Percentiles rank a stretch among this genome's conserved stretches.
phyloP scores from a whole-genome alignment of 2,888 invertebrate genomes.

The Caenorhabditis sp. region DNA sequence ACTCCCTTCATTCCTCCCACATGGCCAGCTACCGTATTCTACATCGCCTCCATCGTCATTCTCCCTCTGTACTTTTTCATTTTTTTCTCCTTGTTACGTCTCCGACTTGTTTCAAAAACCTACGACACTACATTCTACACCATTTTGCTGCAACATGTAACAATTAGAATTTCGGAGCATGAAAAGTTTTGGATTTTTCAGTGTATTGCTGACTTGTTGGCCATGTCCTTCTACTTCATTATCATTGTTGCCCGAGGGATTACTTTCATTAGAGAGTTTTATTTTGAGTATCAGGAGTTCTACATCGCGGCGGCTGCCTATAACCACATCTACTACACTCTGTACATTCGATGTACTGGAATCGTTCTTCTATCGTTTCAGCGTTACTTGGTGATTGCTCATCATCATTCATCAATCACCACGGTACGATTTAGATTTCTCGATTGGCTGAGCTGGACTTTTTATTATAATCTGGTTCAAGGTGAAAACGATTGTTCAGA shows the following conservation, averaged over 20 bases:
- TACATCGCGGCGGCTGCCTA: conserved; percentile 38
- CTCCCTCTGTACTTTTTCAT: conserved; percentile 31
- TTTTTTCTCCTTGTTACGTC: conserved; percentile 16
- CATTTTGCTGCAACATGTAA: conserved; percentile 35
- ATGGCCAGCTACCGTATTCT: conserved; percentile 23
- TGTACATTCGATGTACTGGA: conserved; percentile 53
- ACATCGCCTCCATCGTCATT: background rate
- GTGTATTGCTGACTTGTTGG: conserved; percentile 26
- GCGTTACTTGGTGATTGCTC: conserved; percentile 33
- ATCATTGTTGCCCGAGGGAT: conserved; percentile 14
- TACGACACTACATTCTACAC: conserved; percentile 45
- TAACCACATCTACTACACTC: conserved; percentile 44
- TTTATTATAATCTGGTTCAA: too few relatives aligned
- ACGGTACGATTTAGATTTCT: background rate
- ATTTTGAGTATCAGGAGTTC: conserved; percentile 23
- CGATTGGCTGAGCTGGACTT: background rate
- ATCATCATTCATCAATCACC: conserved; percentile 9
- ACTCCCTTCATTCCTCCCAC: conserved; percentile 3
- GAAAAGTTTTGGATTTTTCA: background rate
- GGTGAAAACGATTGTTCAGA: too few relatives aligned
- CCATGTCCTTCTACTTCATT: conserved; percentile 12
- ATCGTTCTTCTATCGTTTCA: conserved; percentile 54
- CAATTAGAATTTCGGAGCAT: background rate
- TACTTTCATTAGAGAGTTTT: conserved; percentile 13
- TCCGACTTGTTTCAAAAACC: conserved; percentile 4